These are phyloP conservation scores for Pangasius macronema DNA, from an alignment of 2,797 vertebrate genomes.

Conservation along the genomic window DNA sequence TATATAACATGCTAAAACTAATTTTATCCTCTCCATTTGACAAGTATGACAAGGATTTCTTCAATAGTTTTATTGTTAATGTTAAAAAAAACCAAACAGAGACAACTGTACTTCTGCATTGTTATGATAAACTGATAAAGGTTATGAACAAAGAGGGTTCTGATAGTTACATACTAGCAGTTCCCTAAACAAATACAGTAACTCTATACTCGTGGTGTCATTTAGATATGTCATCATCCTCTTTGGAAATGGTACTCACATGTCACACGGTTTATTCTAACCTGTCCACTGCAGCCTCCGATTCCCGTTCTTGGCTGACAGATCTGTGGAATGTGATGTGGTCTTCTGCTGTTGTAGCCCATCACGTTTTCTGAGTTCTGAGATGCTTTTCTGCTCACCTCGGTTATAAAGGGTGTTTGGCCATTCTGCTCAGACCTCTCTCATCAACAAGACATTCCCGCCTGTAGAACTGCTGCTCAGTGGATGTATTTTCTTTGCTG, in stretches of 20 bases:
- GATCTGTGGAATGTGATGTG: neutral
- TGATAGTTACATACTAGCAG: neutral
- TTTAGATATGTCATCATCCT: neutral
- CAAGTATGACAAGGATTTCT: neutral
- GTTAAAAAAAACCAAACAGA: neutral
- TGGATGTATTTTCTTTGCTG: neutral
- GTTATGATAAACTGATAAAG: neutral
- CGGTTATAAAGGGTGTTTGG: neutral
- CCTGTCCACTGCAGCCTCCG: neutral
- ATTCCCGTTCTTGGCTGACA: neutral
- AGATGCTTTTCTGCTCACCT: neutral
- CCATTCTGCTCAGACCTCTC: neutral
- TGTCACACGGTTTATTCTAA: neutral
- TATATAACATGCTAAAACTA: neutral
- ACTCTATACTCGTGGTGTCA: neutral
- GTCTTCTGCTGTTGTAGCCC: neutral
- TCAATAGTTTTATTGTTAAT: neutral
- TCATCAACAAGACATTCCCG: neutral
- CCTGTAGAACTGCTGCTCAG: neutral
- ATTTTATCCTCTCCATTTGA: neutral
- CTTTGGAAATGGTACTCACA: neutral
- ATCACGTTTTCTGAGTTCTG: neutral
- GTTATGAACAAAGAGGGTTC: neutral
- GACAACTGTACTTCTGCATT: neutral
- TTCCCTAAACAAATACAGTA: neutral